phyloP scores from a whole-genome alignment of 2,113 vertebrate genomes.

The Zosterops japonicus region DNA sequence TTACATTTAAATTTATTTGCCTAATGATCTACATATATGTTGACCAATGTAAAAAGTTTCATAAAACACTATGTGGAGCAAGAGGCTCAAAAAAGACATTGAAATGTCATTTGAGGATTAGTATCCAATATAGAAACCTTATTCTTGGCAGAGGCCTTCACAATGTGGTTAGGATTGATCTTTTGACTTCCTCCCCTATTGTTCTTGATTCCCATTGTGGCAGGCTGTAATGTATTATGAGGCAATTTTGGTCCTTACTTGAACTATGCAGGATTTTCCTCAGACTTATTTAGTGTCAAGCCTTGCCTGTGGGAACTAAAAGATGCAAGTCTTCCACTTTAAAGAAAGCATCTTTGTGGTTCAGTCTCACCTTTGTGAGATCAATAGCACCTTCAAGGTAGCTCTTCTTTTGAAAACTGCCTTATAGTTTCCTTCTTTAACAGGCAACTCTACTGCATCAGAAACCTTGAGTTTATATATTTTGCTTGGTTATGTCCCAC shows the following conservation, averaged over 20 bases:
- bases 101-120: background rate
- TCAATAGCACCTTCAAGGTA: constrained; percentile 10
- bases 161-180: background rate
- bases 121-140: background rate
- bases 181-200: background rate
- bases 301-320: background rate
- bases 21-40: background rate
- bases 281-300: background rate
- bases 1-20: background rate
- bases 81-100: background rate
- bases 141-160: background rate
- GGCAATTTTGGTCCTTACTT: background rate
- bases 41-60: background rate
- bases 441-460: background rate
- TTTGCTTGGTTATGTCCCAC: background rate
- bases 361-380: background rate
- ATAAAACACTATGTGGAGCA: background rate
- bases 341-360: background rate
- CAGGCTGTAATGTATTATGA: background rate
- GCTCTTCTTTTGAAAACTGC: background rate
- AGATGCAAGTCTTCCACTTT: background rate
- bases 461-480: background rate
- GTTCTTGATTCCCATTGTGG: background rate
- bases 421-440: background rate
- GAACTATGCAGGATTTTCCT: background rate